These are phyloP conservation scores for Bemisia tabaci DNA, from an alignment of 1,140 invertebrate species.

Conservation along the genomic window DNA sequence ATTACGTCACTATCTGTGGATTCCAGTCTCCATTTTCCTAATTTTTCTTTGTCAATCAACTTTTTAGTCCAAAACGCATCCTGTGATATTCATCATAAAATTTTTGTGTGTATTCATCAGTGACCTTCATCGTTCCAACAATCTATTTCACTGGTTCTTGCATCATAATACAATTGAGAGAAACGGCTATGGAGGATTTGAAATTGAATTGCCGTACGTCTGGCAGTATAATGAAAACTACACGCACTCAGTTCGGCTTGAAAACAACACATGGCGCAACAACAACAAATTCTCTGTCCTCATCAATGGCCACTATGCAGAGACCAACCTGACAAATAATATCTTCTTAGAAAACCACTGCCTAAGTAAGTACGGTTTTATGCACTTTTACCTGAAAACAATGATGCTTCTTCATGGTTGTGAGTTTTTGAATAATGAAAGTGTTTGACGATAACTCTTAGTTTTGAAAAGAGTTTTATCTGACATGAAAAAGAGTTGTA, in stretches of 20 bases:
- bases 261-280: constrained; percentile 70
- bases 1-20: no score
- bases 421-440: no score
- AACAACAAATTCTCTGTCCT: constrained; percentile 76
- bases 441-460: no score
- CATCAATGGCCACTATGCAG: constrained; percentile 83
- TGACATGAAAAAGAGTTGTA: no score
- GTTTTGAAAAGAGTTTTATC: no score
- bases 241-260: constrained; percentile 73
- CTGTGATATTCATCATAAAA: no score
- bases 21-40: no score
- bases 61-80: no score
- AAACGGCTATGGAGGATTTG: constrained; percentile 69
- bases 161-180: constrained; percentile 76
- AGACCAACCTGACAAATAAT: constrained; percentile 69
- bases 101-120: no score
- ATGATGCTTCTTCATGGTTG: no score
- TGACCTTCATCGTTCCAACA: constrained; percentile 81
- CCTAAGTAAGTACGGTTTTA: constrained; percentile 29
- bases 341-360: constrained; percentile 76
- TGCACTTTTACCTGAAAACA: no score
- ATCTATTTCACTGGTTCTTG: constrained; percentile 85
- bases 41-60: no score
- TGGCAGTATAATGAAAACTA: constrained; percentile 93
- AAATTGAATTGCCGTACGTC: constrained; percentile 76